Conservation (phyloP, 2,113 vertebrate species). For the Strix uralensis region DNA sequence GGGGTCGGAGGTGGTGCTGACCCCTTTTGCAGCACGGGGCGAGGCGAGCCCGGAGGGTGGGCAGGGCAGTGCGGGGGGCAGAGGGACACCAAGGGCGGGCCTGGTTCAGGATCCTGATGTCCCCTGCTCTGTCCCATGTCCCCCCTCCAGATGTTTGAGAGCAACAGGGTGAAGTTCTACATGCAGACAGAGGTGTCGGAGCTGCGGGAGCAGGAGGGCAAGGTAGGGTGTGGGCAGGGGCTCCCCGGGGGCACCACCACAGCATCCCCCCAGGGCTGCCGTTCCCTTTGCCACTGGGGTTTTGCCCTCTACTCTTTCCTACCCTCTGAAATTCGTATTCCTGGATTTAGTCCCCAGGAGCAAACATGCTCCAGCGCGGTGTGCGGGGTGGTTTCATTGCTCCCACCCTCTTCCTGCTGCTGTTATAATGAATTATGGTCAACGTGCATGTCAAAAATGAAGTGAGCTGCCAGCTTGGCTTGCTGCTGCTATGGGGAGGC, state of each 20-base stretch:
- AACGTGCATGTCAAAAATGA: not conserved
- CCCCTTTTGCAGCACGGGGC: accelerated
- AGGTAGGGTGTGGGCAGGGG: slow-evolving; percentile 74
- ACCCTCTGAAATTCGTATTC: not conserved
- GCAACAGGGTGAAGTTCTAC: slow-evolving; percentile 95
- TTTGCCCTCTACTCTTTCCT: not conserved
- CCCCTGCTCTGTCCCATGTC: not conserved
- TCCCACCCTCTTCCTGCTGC: not conserved
- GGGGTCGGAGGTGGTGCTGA: not conserved
- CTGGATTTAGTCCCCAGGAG: not conserved
- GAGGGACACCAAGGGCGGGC: not conserved
- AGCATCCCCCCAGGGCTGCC: not conserved
- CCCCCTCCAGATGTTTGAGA: slow-evolving; percentile 87
- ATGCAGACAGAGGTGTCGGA: slow-evolving; percentile 97
- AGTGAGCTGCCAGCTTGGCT: not conserved
- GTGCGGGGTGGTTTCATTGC: not conserved
- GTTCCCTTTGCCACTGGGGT: accelerated
- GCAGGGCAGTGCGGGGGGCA: not conserved
- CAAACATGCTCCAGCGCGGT: accelerated
- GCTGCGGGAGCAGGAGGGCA: slow-evolving; percentile 93
- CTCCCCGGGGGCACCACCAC: accelerated
- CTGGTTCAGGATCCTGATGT: not conserved
- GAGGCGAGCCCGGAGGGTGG: not conserved
- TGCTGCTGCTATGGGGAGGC: not conserved
- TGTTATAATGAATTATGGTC: not conserved